Percentiles rank a stretch among this genome's conserved stretches.
Conservation (phyloP, 1,140 invertebrate species). For the Ceratitis capitata region DNA sequence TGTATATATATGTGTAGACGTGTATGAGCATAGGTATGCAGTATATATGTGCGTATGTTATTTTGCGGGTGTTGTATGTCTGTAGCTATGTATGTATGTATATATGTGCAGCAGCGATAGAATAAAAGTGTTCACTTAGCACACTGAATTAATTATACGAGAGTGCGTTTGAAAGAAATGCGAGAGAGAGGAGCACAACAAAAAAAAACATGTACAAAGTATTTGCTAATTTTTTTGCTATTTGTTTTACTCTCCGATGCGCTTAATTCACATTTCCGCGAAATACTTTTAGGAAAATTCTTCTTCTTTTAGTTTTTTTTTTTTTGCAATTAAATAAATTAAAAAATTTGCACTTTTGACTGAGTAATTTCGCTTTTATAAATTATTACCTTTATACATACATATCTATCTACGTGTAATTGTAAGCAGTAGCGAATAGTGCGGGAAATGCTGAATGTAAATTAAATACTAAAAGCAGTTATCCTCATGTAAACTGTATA, state of each 20-base stretch:
- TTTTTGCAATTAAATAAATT: neutral
- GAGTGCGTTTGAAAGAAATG: neutral
- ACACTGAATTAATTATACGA: conserved; percentile 11
- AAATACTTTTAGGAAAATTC: neutral
- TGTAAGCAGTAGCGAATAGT: neutral
- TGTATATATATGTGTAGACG: no score
- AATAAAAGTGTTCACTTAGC: neutral
- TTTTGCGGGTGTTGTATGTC: neutral
- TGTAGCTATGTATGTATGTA: no score
- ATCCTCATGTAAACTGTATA: neutral
- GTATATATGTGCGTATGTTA: no score
- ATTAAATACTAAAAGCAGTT: neutral
- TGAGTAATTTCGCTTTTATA: neutral
- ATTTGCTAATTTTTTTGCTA: neutral
- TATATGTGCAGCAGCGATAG: no score
- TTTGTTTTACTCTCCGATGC: neutral
- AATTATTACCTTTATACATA: neutral
- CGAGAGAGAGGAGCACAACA: neutral
- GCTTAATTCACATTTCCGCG: neutral
- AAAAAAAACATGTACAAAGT: neutral
- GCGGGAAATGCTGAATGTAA: neutral
- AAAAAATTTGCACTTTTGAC: neutral
- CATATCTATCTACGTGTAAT: neutral
- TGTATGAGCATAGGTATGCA: no score
- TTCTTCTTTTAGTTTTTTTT: no score